A percentile compares a stretch with the other conserved stretches of the same genome.
These are phyloP conservation scores for Lophotriccus pileatus DNA, from an alignment of 2,797 vertebrate genomes.

Conservation along the genomic window DNA sequence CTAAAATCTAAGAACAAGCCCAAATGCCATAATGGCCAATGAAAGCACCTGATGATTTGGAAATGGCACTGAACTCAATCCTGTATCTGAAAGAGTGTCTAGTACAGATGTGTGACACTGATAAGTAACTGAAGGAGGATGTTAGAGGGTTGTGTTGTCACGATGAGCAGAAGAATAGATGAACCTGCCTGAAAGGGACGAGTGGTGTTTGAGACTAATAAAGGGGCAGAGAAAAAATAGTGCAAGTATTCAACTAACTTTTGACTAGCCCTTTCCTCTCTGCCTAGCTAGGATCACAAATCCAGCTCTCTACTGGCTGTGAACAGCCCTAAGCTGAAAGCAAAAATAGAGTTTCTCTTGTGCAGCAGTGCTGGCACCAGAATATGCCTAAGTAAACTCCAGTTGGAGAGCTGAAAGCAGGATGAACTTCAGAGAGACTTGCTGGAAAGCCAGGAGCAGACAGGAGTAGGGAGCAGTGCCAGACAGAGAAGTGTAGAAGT, in stretches of 20 bases:
- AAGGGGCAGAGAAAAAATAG: neutral
- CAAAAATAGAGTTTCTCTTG: neutral
- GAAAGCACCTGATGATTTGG: too few relatives aligned
- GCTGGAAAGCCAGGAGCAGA: neutral
- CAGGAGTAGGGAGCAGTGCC: neutral
- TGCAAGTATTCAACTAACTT: neutral
- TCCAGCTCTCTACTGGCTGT: neutral
- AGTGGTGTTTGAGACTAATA: neutral
- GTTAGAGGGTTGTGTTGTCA: neutral
- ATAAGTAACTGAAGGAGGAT: neutral
- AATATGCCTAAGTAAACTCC: neutral
- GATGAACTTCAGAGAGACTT: neutral
- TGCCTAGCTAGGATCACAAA: neutral
- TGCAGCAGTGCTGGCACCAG: neutral
- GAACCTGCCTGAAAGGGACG: neutral
- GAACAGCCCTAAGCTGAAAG: neutral
- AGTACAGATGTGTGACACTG: too few relatives aligned
- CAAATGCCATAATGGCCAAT: too few relatives aligned
- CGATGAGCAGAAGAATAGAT: neutral
- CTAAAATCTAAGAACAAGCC: too few relatives aligned
- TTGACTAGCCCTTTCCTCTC: neutral
- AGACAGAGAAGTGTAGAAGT: fast-evolving
- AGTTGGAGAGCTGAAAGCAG: neutral
- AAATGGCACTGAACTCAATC: too few relatives aligned
- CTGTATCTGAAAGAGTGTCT: too few relatives aligned